Evolutionary conservation across 2,113 vertebrate species (phyloP).

Genomic region (Pao palembangensis): DNA sequence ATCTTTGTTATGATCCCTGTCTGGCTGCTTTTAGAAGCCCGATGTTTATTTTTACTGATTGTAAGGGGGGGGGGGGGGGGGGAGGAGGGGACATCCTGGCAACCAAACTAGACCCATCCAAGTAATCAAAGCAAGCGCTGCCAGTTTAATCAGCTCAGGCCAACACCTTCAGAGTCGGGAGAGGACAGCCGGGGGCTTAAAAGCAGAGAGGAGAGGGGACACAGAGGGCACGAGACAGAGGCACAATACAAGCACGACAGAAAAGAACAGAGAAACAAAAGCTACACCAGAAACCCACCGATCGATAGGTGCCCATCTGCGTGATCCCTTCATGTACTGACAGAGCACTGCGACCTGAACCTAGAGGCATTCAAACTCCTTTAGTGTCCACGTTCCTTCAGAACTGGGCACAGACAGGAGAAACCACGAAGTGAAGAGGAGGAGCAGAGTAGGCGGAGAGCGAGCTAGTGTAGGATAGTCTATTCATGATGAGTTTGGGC

Average conservation of each 20-base stretch:
- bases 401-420: neutral
- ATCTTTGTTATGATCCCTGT: slow-evolving; percentile 15
- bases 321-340: neutral
- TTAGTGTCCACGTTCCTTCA: neutral
- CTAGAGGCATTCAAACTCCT: neutral
- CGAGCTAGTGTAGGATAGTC: neutral
- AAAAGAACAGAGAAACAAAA: neutral
- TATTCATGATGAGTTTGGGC: slow-evolving; percentile 20
- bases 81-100: no score
- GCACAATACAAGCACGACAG: slow-evolving; percentile 7
- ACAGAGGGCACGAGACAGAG: slow-evolving; percentile 16
- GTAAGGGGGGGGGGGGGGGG: slow-evolving; percentile 1
- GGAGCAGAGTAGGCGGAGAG: slow-evolving; percentile 2
- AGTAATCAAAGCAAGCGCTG: slow-evolving; percentile 61
- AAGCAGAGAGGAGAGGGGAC: slow-evolving; percentile 5
- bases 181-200: slow-evolving; percentile 19
- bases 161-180: slow-evolving; percentile 14
- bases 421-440: slow-evolving; percentile 6
- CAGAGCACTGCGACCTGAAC: no score
- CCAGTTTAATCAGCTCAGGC: slow-evolving; percentile 59
- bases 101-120: slow-evolving; percentile 52
- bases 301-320: neutral
- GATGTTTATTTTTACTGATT: slow-evolving; percentile 31
- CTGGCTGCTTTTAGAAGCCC: slow-evolving; percentile 19
- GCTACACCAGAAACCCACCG: neutral